These are phyloP conservation scores for Ciconia nigra DNA, from an alignment of 2,797 vertebrate species.

Conservation along the genomic window DNA sequence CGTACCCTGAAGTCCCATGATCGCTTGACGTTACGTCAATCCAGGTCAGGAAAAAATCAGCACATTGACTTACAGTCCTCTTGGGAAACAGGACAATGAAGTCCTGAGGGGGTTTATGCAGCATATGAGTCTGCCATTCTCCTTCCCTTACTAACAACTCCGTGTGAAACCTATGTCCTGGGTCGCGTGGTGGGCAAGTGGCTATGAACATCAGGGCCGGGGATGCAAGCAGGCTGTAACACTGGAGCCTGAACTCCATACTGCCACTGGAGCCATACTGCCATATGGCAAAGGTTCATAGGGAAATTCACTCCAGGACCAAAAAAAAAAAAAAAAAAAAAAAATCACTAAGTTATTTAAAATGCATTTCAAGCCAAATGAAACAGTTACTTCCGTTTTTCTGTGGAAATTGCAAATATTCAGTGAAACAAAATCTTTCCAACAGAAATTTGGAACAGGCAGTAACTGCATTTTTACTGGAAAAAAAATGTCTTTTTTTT, in stretches of 20 bases:
- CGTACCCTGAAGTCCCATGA: neutral
- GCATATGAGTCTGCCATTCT: neutral
- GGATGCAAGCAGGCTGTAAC: neutral
- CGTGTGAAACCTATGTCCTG: rapidly evolving
- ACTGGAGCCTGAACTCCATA: neutral
- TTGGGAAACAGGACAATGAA: neutral
- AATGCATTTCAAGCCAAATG: neutral
- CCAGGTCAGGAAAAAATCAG: neutral
- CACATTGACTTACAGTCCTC: neutral
- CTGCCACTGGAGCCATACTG: neutral
- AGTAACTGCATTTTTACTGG: neutral
- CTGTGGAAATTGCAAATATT: neutral
- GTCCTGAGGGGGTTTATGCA: neutral
- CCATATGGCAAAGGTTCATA: neutral
- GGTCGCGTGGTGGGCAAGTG: rapidly evolving
- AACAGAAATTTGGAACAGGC: neutral
- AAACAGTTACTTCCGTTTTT: neutral
- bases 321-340: neutral
- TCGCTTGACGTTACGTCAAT: neutral
- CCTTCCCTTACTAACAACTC: neutral
- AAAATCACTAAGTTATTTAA: neutral
- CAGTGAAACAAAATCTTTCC: neutral
- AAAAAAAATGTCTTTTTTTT: neutral
- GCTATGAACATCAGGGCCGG: neutral
- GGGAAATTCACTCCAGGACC: neutral